Evolutionary conservation across 1,140 invertebrate genomes (phyloP).

Genomic region (Schlechtendalia chinensis): DNA sequence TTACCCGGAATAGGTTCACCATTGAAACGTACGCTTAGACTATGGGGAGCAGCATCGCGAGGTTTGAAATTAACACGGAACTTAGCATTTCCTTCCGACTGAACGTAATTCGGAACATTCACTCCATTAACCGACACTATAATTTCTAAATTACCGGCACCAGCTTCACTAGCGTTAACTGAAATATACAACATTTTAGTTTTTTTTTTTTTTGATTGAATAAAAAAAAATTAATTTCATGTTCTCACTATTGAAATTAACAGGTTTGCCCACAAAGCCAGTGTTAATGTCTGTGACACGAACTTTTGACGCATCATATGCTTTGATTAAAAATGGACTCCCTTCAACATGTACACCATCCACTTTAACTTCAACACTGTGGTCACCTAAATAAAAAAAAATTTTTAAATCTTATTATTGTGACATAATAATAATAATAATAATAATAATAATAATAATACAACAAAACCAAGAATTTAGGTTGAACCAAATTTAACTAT

Average conservation of each 20-base stretch:
- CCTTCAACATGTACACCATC: slow-evolving; percentile 82
- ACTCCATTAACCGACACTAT: slow-evolving; percentile 95
- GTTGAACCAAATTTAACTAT: too few species aligned
- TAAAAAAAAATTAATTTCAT: background rate
- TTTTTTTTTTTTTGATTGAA: background rate
- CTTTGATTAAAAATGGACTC: slow-evolving; percentile 92
- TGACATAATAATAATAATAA: background rate
- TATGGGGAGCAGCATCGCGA: slow-evolving; percentile 83
- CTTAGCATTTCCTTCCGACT: slow-evolving; percentile 93
- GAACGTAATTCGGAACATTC: slow-evolving; percentile 98
- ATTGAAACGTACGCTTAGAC: slow-evolving; percentile 91
- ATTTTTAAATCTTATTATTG: background rate
- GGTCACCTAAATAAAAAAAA: slow-evolving; percentile 65
- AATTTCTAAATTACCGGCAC: slow-evolving; percentile 95
- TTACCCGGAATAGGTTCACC: slow-evolving; percentile 86
- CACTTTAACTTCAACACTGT: slow-evolving; percentile 86
- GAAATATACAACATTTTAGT: slow-evolving; percentile 52
- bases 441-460: slow-evolving; percentile 8
- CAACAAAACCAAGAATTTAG: background rate
- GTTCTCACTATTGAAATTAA: slow-evolving; percentile 87
- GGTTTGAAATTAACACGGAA: slow-evolving; percentile 97
- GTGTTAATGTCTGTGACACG: slow-evolving; percentile 86
- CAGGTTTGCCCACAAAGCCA: slow-evolving; percentile 85
- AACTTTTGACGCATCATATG: slow-evolving; percentile 89
- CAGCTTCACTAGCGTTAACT: slow-evolving; percentile 78